Conservation (phyloP, 2,888 invertebrate genomes). For the Pseudoips prasinana region DNA sequence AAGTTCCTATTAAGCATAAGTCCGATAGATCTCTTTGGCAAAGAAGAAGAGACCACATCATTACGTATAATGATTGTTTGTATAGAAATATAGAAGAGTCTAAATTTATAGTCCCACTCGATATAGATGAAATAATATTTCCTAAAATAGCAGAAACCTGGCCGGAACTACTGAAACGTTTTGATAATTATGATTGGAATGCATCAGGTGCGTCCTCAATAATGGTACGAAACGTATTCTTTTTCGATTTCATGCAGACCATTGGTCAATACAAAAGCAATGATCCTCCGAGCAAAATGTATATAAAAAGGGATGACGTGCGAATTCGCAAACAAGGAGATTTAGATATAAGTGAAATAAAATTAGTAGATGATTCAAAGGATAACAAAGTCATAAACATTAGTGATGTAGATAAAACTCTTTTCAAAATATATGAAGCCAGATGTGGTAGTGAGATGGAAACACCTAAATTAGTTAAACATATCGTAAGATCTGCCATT, state of each 20-base stretch:
- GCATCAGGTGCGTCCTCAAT: conserved; percentile 81
- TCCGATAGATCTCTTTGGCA: conserved; percentile 80
- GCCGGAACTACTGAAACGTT: conserved; percentile 77
- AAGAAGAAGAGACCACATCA: conserved; percentile 85
- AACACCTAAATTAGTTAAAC: conserved; percentile 69
- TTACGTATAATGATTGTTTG: conserved; percentile 90
- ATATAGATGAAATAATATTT: conserved; percentile 88
- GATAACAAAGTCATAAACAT: conserved; percentile 50
- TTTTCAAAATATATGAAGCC: conserved; percentile 41
- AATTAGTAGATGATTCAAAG: conserved; percentile 51
- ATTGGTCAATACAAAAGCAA: conserved; percentile 42
- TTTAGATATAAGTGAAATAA: conserved; percentile 54
- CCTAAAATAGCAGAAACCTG: conserved; percentile 83
- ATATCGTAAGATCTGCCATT: conserved; percentile 78
- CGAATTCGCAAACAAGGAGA: conserved; percentile 48
- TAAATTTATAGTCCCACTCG: conserved; percentile 85
- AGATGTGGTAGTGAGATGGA: conserved; percentile 53
- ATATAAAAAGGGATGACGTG: conserved; percentile 68
- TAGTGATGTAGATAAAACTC: conserved; percentile 36
- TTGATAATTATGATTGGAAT: conserved; percentile 63
- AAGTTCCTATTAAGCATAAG: conserved; percentile 77
- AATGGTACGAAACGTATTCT: conserved; percentile 86
- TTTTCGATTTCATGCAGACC: conserved; percentile 81
- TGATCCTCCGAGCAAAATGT: conserved; percentile 43
- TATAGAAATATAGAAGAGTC: conserved; percentile 86